Base-by-base conservation (phyloP, 2,113 vertebrate species). In the Cricetomys ansorgei region DNA sequence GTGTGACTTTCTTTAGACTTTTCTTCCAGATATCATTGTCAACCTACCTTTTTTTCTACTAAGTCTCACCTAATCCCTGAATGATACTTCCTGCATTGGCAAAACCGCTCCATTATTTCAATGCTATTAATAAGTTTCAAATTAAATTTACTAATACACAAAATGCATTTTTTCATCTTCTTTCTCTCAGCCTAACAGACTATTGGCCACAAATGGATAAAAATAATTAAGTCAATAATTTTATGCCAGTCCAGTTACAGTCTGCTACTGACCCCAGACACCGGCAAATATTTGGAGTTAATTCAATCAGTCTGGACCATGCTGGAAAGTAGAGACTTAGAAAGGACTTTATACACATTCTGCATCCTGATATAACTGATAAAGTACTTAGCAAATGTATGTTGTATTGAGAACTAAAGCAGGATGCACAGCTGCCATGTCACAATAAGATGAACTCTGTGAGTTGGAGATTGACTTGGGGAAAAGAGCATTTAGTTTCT, bases 211-310 rank as follows among this genome's bases (percentile, higher is more conserved):
- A 92, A 88, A 77, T 72, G 25, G 67, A 70, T 86, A 94, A 93
- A 84, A 88, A 89, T 76, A 86, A 88, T 91, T 85, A 91, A 92
- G 37, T 62, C 57, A 43, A 64, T 85, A 91, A 95, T 83, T 29
- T 9, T 43, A 15, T 50, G 45, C 79, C 15, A 53, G 67, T 29
- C 79, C 13, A 8, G 8, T 34, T 65, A 64, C 40, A 88, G 48
- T 0, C 7, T 34, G 62, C 55, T 79, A 88, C 31, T 94, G 72
- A 95, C 31, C 65, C 67, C 64, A 91, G 72, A 72, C 40, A 43
- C 55, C 34, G 83, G 67, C 57, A 37, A 72, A 37, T 55, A 25
- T 21, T 29, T 3, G 1, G 31, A 9, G n/a, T 70, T 95, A 91
- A 95, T 93, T 27, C 62, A 77, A 81, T 91, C 65, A 34, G 17